Percentiles rank a stretch among this genome's conserved stretches.
Evolutionary conservation across 1,140 invertebrate genomes (phyloP).

Genomic region (Brachionus sp.): DNA sequence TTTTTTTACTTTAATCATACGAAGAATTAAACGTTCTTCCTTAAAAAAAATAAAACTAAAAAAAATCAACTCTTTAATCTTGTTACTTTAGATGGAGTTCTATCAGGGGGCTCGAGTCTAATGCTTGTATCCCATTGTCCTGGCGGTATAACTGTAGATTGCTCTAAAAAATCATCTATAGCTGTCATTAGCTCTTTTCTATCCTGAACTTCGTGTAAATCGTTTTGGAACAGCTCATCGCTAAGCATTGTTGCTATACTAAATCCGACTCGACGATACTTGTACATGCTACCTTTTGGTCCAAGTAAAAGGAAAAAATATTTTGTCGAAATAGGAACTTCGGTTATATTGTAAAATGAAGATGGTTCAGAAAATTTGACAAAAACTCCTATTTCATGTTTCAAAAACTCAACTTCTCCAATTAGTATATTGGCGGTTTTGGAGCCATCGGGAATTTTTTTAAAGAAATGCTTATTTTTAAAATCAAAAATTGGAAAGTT

Average conservation of each 20-base stretch:
- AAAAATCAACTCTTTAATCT: neutral
- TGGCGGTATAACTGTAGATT: constrained; percentile 88
- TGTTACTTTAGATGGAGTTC: constrained; percentile 71
- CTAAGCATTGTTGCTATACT: constrained; percentile 93
- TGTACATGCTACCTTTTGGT: constrained; percentile 72
- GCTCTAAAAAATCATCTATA: constrained; percentile 90
- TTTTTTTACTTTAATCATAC: constrained; percentile 50
- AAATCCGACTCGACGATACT: constrained; percentile 90
- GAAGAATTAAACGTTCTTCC: constrained; percentile 51
- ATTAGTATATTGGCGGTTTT: constrained; percentile 96
- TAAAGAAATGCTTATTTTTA: constrained; percentile 78
- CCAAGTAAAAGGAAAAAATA: constrained; percentile 92
- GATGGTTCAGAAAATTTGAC: constrained; percentile 78
- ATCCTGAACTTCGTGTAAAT: constrained; percentile 82
- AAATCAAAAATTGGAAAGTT: constrained; percentile 34
- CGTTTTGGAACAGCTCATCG: constrained; percentile 81
- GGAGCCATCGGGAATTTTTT: constrained; percentile 92
- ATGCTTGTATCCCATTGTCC: constrained; percentile 95
- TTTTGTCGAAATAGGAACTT: constrained; percentile 87
- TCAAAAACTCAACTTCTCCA: constrained; percentile 92
- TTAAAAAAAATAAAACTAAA: constrained; percentile 34
- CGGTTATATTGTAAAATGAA: constrained; percentile 35
- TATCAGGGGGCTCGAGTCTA: constrained; percentile 91
- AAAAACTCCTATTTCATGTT: constrained; percentile 79
- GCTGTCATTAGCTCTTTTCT: constrained; percentile 63